Evolutionary conservation across 2,113 vertebrate species (phyloP).

Genomic region (Lepus americanus): DNA sequence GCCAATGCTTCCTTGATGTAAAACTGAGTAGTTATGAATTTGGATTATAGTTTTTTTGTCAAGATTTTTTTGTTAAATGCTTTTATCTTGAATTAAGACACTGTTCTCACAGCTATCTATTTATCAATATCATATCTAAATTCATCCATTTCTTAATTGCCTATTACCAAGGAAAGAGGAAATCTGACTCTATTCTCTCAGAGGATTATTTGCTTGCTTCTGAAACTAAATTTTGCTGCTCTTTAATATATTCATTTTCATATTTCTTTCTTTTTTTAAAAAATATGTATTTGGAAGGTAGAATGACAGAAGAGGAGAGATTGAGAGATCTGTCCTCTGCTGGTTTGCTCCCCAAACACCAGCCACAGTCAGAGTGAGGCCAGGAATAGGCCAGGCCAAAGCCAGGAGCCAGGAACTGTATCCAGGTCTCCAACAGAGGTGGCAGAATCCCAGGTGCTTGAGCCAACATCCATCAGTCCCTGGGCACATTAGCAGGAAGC

Average conservation of each 20-base stretch:
- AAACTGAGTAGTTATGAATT: not conserved
- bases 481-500: too few relatives aligned
- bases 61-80: constrained; percentile 22
- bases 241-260: not conserved
- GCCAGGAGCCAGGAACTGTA: too few relatives aligned
- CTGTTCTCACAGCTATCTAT: not conserved
- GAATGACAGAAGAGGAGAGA: too few relatives aligned
- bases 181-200: not conserved
- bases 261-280: not conserved
- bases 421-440: too few relatives aligned
- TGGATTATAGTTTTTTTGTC: not conserved
- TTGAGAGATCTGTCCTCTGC: too few relatives aligned
- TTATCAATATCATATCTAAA: not conserved
- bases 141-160: not conserved
- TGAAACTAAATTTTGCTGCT: constrained; percentile 17
- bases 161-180: not conserved
- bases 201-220: not conserved
- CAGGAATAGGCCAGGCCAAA: too few relatives aligned
- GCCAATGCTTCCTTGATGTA: not conserved
- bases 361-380: too few relatives aligned
- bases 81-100: constrained; percentile 34
- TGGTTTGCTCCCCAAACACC: too few relatives aligned
- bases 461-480: too few relatives aligned
- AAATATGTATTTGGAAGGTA: too few relatives aligned
- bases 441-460: too few relatives aligned